Evolutionary conservation across 2,797 vertebrate genomes (phyloP), one percentile per base, ranked within the genome.

Genomic region (Rousettus madagascariensis): DNA sequence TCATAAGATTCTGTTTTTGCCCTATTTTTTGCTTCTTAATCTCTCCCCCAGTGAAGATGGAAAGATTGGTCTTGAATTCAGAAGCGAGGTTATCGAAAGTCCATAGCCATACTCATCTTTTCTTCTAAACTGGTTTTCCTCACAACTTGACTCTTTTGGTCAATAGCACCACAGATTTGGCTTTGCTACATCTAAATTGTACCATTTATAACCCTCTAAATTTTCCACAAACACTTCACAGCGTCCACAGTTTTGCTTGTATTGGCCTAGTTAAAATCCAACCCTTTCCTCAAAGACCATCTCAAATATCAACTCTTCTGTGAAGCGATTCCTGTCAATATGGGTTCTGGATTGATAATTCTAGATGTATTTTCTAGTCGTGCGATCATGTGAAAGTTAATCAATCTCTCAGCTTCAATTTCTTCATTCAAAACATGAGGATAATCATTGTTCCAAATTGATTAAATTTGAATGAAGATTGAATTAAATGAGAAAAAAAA

Each of bases 391-490:
- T 30, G 8, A 55, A 87, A 94, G 16, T 88, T 90, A 41, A 19
- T 91, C 63, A 79, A 90, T 84, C 20, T 61, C 13, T 85, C 79
- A 84, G n/a, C 11, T 75, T 87, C 17, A 90, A 20, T 80, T 94
- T 92, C 49, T 28, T 93, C 26, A 84, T 53, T 75, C 33, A 63
- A 33, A 90, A 80, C 36, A 90, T 8, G 16, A 84, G 22, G 55
- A 51, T 68, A 92, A 61, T 90, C 28, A 79, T 59, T 57, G 68
- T 57, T 12, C n/a, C 20, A 61, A 91, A 82, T 12, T 85, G 53
- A 85, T 77, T 5, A 66, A 77, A 1, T 53, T 90, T n/a, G 24
- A 36, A 55, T 80, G 38, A 88, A 2, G 19, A 84, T 69, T 85
- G 90, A 74, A 84, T 46, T 49, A 90, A 80, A 71, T 36, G 33